phyloP scores from a whole-genome alignment of 2,113 vertebrate species.

The Campylorhamphus procurvoides region DNA sequence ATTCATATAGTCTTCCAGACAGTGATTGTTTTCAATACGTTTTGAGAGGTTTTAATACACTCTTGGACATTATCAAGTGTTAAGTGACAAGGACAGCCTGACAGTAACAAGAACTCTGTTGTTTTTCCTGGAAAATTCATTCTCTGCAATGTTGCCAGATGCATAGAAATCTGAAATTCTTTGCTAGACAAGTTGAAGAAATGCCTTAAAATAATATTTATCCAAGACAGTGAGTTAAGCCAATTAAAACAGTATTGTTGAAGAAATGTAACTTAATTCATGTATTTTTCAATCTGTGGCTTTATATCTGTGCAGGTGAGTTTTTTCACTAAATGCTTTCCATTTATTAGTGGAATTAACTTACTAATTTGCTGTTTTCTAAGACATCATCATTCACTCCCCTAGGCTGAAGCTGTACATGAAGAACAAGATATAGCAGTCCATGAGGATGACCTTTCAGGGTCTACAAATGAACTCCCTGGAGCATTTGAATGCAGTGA shows the following conservation, averaged over 20 bases:
- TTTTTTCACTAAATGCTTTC: not conserved
- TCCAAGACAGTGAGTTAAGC: not conserved
- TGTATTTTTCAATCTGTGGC: not conserved
- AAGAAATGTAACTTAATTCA: not conserved
- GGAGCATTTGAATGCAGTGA: conserved; percentile 83
- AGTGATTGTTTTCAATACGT: not conserved
- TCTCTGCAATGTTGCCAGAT: not conserved
- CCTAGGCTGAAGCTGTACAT: conserved; percentile 73
- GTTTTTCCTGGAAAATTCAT: not conserved
- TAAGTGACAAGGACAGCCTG: not conserved
- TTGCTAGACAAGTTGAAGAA: not conserved
- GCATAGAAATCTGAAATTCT: not conserved
- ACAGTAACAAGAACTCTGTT: not conserved
- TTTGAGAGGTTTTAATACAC: not conserved
- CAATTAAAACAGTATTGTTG: not conserved
- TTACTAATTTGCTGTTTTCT: conserved; percentile 13
- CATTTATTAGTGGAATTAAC: not conserved
- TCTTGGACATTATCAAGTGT: not conserved
- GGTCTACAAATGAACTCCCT: conserved; percentile 84
- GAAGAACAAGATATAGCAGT: conserved; percentile 81
- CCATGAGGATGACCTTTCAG: conserved; percentile 84
- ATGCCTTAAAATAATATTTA: not conserved
- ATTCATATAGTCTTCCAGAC: not conserved
- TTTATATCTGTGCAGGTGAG: not conserved
- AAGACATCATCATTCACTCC: conserved; percentile 6